A percentile compares a stretch with the other conserved stretches of the same genome.
These are phyloP conservation scores for Holocentrus rufus DNA, from an alignment of 2,797 vertebrate genomes.

Conservation along the genomic window DNA sequence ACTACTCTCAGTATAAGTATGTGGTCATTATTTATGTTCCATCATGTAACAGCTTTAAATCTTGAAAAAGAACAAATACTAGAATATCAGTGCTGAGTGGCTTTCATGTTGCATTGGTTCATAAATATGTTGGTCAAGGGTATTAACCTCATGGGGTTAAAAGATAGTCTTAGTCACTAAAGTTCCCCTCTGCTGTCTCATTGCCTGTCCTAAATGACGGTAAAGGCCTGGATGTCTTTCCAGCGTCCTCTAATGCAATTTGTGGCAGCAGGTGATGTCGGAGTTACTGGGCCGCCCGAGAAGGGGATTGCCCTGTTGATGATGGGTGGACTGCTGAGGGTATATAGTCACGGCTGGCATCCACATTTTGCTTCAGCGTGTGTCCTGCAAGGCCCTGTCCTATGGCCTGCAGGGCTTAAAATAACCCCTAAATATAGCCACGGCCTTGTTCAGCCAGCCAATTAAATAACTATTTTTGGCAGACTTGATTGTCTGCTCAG, in stretches of 20 bases:
- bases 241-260: conserved; percentile 69
- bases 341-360: conserved; percentile 56
- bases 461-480: conserved; percentile 76
- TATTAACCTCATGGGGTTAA: not conserved
- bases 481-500: conserved; percentile 55
- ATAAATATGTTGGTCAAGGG: not conserved
- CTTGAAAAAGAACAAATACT: not conserved
- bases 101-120: not conserved
- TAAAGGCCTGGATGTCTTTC: conserved; percentile 58
- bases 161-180: conserved; percentile 42
- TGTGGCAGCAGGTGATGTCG: conserved; percentile 75
- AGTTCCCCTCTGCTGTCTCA: conserved; percentile 55
- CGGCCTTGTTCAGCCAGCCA: conserved; percentile 60
- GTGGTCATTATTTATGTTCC: not conserved
- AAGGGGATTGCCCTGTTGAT: conserved; percentile 60
- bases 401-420: conserved; percentile 66
- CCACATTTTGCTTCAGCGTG: conserved; percentile 48
- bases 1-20: not conserved
- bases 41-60: not conserved
- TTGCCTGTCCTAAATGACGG: conserved; percentile 41
- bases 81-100: not conserved
- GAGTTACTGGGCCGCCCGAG: conserved; percentile 51
- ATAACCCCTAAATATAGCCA: conserved; percentile 75
- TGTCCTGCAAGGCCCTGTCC: conserved; percentile 61
- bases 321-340: conserved; percentile 58